phyloP scores from a whole-genome alignment of 2,888 invertebrate species.

The Drosophila emarginata region DNA sequence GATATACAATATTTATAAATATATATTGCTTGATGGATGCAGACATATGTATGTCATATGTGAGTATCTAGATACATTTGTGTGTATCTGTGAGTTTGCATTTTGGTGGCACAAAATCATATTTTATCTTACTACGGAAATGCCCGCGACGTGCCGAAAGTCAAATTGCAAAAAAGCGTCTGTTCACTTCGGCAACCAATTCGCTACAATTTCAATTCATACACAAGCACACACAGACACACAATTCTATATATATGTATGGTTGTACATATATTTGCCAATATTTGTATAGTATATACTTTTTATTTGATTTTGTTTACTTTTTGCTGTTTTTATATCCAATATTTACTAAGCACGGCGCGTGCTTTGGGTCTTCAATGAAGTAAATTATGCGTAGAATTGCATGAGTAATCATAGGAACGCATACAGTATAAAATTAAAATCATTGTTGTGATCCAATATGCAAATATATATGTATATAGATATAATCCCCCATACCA shows the following conservation, averaged over 20 bases:
- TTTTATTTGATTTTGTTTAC: constrained; percentile 69
- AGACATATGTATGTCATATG: constrained; percentile 47
- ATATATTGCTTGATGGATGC: constrained; percentile 23
- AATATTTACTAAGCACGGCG: constrained; percentile 68
- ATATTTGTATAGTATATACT: constrained; percentile 39
- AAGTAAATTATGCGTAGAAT: constrained; percentile 50
- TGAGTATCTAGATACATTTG: constrained; percentile 11
- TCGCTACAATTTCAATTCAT: constrained; percentile 60
- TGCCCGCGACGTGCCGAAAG: constrained; percentile 67
- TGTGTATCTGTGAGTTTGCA: constrained; percentile 32
- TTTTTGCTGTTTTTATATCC: constrained; percentile 34
- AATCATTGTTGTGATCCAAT: neutral
- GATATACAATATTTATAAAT: constrained; percentile 9
- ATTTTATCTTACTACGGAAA: constrained; percentile 74
- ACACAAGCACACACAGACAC: constrained; percentile 34
- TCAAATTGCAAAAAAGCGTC: constrained; percentile 44
- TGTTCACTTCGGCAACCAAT: constrained; percentile 29
- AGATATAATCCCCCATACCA: constrained; percentile 4
- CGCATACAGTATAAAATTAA: neutral
- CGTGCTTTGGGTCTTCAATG: constrained; percentile 71
- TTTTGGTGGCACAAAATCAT: constrained; percentile 57
- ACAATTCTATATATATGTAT: constrained; percentile 4
- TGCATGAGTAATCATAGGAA: constrained; percentile 21
- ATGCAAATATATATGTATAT: constrained; percentile 1
- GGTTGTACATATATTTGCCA: constrained; percentile 15